Evolutionary conservation across 1,140 invertebrate genomes (phyloP), one percentile per base, ranked within the genome.

Genomic region (Pomacea maculata): DNA sequence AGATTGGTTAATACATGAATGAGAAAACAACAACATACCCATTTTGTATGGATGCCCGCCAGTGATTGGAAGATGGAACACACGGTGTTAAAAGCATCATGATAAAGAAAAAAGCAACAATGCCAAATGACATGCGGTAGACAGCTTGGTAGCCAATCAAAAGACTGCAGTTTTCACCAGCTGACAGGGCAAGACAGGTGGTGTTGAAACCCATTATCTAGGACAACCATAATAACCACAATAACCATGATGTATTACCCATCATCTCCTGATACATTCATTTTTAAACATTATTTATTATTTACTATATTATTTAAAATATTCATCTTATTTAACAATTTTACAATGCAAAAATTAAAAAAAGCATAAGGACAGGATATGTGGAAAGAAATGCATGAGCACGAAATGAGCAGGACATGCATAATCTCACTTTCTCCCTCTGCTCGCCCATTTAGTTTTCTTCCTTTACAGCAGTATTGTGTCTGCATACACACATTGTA

Each of bases 91-190:
- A 54, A 0, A 91, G 11, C 82, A 89, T 86, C 71, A 92, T 83
- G 57, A 92, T 68, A 54, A 91, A 86, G 82, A 89, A 88, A 79
- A 92, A 92, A 2, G 86, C 86, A 21, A 91, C 88, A 74, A 92
- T 86, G 19, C 90, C 92, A 61, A 92, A 88, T 80, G 91, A 90
- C 52, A 92, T 78, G 78, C 92, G 84, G 80, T 93, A 93, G 17
- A 93, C 92, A 64, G 92, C 92, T 83, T 92, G 88, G 80, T 92
- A 92, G 19, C 92, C 92, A 25, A 90, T 86, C 73, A 92, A 82
- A 45, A 82, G 84, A 63, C 88, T 84, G 85, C 92, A 93, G 78
- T 91, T 90, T 74, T 88, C 87, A 12, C 92, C 92, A 29, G 87
- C 87, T 61, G 87, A 87, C 19, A 92, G 70, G 55, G 85, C 80